Evolutionary conservation across 2,113 vertebrate genomes (phyloP).

Genomic region (Brachyhypopomus gauderio): DNA sequence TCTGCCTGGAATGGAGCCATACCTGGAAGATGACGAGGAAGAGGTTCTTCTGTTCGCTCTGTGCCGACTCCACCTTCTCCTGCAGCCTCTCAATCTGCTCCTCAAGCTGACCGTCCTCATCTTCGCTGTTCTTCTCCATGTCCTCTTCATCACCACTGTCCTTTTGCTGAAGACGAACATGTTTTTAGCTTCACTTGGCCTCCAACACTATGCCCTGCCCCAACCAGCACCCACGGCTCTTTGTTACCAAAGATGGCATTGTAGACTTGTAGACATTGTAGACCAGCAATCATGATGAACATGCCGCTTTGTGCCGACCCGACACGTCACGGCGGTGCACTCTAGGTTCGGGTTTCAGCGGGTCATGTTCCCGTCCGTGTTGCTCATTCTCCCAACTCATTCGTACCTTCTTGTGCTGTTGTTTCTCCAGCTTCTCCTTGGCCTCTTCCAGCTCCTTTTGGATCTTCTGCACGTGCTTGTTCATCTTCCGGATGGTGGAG

Average conservation of each 20-base stretch:
- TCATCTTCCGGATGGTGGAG: conserved; percentile 98
- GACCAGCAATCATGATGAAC: too few species aligned
- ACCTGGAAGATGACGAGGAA: conserved; percentile 99
- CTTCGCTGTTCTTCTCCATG: conserved; percentile 88
- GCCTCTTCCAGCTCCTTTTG: conserved; percentile 94
- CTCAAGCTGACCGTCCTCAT: conserved; percentile 90
- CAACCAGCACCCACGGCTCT: too few species aligned
- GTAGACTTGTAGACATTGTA: too few species aligned
- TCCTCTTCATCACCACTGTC: conserved; percentile 90
- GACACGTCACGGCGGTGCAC: too few species aligned
- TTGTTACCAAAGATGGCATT: background rate
- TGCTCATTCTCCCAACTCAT: background rate
- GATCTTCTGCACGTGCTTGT: conserved; percentile 97
- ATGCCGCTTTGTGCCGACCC: too few species aligned
- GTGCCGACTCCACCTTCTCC: conserved; percentile 95
- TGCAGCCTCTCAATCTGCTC: conserved; percentile 95
- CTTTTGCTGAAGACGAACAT: conserved; percentile 67
- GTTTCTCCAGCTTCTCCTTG: conserved; percentile 93
- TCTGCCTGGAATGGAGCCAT: conserved; percentile 3
- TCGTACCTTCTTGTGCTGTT: conserved; percentile 83
- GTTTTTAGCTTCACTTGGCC: background rate
- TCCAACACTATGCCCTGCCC: background rate
- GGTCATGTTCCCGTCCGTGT: background rate
- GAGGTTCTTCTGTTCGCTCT: conserved; percentile 98
- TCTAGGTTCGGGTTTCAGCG: too few species aligned